phyloP scores from a whole-genome alignment of 2,797 vertebrate genomes.

The Aulostomus chinensis region DNA sequence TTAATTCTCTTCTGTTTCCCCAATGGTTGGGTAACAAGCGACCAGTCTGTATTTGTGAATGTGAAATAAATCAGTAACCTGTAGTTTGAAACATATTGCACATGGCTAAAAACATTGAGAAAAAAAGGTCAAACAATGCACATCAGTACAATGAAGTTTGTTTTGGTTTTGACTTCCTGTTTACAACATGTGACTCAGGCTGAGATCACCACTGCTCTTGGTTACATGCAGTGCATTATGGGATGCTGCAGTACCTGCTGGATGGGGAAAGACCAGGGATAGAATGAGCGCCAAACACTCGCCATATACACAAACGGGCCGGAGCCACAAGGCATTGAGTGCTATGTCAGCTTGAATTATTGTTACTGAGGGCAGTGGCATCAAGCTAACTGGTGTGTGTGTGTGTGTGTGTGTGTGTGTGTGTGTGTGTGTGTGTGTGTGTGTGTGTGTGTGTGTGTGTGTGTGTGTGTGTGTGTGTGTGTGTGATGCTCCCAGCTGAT shows the following conservation, averaged over 20 bases:
- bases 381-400: constrained; percentile 32
- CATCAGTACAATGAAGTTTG: no score
- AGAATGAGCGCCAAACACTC: constrained; percentile 15
- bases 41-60: no score
- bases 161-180: constrained; percentile 26
- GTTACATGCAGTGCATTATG: constrained; percentile 25
- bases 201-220: constrained; percentile 16
- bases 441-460: constrained; percentile 12
- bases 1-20: no score
- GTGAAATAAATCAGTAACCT: no score
- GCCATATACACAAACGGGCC: constrained; percentile 16
- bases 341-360: constrained; percentile 59
- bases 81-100: no score
- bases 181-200: constrained; percentile 33
- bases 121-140: no score
- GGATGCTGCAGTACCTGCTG: constrained; percentile 20
- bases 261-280: constrained; percentile 14
- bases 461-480: not conserved
- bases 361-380: constrained; percentile 48
- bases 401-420: constrained; percentile 7
- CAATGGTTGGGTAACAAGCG: no score
- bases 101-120: no score
- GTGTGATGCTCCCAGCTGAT: constrained; percentile 33
- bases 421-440: not conserved
- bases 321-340: constrained; percentile 47